These are phyloP conservation scores for Phalacrocorax aristotelis DNA, from an alignment of 2,113 vertebrate species.

Conservation along the genomic window DNA sequence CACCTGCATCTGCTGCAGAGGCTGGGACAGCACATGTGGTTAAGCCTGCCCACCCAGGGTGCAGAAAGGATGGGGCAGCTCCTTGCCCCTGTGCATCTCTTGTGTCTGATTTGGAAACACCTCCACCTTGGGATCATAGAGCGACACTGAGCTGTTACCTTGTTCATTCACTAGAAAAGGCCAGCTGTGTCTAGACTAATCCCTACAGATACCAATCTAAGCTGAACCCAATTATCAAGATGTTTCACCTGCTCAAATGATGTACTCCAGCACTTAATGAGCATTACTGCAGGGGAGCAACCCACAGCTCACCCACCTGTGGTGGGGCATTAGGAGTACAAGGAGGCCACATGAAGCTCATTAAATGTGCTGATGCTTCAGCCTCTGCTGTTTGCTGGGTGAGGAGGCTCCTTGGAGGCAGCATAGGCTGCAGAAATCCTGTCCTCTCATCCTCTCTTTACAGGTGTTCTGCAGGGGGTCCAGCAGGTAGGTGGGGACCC, in stretches of 20 bases:
- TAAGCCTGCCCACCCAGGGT: fast-evolving
- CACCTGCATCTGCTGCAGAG: background rate
- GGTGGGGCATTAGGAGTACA: background rate
- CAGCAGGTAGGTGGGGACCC: background rate
- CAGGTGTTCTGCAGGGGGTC: background rate
- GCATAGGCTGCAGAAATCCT: fast-evolving
- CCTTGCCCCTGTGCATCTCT: background rate
- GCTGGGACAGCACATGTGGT: background rate
- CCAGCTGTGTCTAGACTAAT: background rate
- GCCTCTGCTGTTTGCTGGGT: background rate
- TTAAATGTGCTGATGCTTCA: background rate
- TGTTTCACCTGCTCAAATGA: background rate
- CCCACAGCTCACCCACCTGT: background rate
- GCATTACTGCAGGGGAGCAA: background rate
- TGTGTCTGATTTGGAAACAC: background rate
- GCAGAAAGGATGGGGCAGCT: background rate
- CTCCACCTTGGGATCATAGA: fast-evolving
- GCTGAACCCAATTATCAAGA: background rate
- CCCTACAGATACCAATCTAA: background rate
- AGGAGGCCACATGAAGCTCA: background rate
- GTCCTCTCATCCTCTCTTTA: background rate
- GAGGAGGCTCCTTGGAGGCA: fast-evolving
- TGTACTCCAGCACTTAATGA: background rate
- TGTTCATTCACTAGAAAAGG: background rate
- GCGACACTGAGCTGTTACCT: background rate